These are phyloP conservation scores for Geotrupes spiniger DNA, from an alignment of 2,888 invertebrate genomes.

Conservation along the genomic window DNA sequence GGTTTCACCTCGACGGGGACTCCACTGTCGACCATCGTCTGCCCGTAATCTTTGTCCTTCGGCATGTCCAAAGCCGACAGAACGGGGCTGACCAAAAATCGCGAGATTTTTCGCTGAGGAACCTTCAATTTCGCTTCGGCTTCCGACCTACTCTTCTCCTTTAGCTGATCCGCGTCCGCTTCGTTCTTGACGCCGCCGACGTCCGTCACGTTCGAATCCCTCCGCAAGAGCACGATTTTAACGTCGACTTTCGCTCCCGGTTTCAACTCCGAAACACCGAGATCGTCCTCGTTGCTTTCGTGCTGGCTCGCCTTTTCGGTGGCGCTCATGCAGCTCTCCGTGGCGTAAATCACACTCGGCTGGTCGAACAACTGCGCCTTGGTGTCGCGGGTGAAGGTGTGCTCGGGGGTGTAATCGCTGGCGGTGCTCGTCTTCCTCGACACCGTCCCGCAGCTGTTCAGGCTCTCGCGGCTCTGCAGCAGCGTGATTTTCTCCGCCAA, in stretches of 20 bases:
- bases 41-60: slow-evolving; percentile 43
- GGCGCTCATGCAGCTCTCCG: slow-evolving; percentile 36
- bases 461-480: slow-evolving; percentile 44
- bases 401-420: slow-evolving; percentile 58
- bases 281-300: slow-evolving; percentile 4
- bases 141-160: slow-evolving; percentile 30
- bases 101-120: slow-evolving; percentile 69
- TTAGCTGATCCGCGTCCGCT: slow-evolving; percentile 11
- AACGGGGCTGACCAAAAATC: slow-evolving; percentile 80
- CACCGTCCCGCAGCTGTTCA: slow-evolving; percentile 50
- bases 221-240: slow-evolving; percentile 41
- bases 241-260: slow-evolving; percentile 43
- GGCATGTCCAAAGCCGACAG: slow-evolving; percentile 55
- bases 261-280: slow-evolving; percentile 11
- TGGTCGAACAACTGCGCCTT: slow-evolving; percentile 29
- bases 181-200: no score
- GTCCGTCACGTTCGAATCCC: slow-evolving; percentile 22
- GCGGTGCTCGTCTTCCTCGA: slow-evolving; percentile 59
- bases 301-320: slow-evolving; percentile 11
- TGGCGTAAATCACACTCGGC: slow-evolving; percentile 37
- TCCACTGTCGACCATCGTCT: slow-evolving; percentile 17
- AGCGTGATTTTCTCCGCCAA: slow-evolving; percentile 42
- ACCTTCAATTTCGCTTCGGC: slow-evolving; percentile 30
- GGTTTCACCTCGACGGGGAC: slow-evolving; percentile 3
- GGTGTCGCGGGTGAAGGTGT: slow-evolving; percentile 42